phyloP scores from a whole-genome alignment of 2,888 invertebrate genomes.

The Pharmacophagus antenor region DNA sequence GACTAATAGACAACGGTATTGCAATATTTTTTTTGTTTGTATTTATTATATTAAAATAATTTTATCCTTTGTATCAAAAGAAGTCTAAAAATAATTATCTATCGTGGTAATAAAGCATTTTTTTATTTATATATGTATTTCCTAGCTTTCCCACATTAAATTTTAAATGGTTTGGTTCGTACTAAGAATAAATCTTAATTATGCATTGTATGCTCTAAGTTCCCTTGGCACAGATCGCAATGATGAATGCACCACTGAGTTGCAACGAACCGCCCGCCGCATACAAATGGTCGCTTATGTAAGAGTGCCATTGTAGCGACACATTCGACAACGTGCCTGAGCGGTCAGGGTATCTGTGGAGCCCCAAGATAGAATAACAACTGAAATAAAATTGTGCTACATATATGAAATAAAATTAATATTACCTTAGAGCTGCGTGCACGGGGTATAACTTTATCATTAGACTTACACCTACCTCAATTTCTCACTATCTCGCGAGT shows the following conservation, averaged over 20 bases:
- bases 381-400: background rate
- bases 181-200: slow-evolving; percentile 24
- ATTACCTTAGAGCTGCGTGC: no score
- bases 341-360: slow-evolving; percentile 1
- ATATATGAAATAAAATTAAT: background rate
- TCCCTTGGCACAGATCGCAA: slow-evolving; percentile 28
- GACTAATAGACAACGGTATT: no score
- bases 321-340: slow-evolving; percentile 1
- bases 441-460: no score
- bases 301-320: slow-evolving; percentile 22
- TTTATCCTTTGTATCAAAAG: no score
- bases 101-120: no score
- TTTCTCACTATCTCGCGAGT: no score
- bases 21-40: no score
- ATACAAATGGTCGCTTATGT: slow-evolving; percentile 23
- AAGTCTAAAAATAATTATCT: no score
- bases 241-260: slow-evolving; percentile 20
- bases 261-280: slow-evolving; percentile 16
- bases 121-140: no score
- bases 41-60: no score
- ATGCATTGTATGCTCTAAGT: slow-evolving; percentile 17
- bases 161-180: slow-evolving; percentile 5
- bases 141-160: background rate
- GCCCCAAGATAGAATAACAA: background rate
- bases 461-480: no score